Conservation (phyloP, 2,797 vertebrate species). For the Megaceryle alcyon region DNA sequence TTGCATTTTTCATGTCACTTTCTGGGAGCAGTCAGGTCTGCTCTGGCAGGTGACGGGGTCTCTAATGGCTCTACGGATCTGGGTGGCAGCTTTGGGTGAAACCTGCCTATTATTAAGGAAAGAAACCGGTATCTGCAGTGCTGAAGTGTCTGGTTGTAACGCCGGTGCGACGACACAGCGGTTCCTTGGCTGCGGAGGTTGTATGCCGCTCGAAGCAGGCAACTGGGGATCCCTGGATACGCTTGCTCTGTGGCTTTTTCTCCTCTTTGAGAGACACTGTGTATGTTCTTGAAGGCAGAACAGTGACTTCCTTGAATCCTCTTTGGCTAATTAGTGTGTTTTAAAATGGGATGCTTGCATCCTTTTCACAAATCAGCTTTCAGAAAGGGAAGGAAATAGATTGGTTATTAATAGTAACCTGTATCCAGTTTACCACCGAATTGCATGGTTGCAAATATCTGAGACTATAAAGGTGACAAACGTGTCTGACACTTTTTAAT, state of each 20-base stretch:
- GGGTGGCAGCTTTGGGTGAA: not conserved
- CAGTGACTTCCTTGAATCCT: not conserved
- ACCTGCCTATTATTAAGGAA: not conserved
- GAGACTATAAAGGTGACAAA: not conserved
- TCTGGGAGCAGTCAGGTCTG: not conserved
- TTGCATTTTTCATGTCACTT: not conserved
- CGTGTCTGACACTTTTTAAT: not conserved
- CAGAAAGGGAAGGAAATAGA: constrained; percentile 30
- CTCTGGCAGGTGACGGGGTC: fast-evolving
- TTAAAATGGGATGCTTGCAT: constrained; percentile 19
- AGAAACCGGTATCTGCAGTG: fast-evolving
- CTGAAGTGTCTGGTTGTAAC: not conserved
- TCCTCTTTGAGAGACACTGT: not conserved
- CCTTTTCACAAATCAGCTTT: constrained; percentile 10
- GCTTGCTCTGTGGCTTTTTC: not conserved
- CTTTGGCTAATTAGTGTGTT: constrained; percentile 1
- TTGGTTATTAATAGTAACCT: constrained; percentile 62
- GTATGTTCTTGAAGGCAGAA: not conserved
- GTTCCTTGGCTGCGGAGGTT: not conserved
- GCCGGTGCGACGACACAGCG: not conserved
- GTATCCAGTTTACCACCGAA: constrained; percentile 19
- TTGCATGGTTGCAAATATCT: not conserved
- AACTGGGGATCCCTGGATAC: not conserved
- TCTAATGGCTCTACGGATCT: fast-evolving
- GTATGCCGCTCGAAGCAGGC: fast-evolving